Percentiles rank a stretch among this genome's conserved stretches.
These are phyloP conservation scores for Harpagoxenus sublaevis DNA, from an alignment of 2,888 invertebrate species.

Conservation along the genomic window DNA sequence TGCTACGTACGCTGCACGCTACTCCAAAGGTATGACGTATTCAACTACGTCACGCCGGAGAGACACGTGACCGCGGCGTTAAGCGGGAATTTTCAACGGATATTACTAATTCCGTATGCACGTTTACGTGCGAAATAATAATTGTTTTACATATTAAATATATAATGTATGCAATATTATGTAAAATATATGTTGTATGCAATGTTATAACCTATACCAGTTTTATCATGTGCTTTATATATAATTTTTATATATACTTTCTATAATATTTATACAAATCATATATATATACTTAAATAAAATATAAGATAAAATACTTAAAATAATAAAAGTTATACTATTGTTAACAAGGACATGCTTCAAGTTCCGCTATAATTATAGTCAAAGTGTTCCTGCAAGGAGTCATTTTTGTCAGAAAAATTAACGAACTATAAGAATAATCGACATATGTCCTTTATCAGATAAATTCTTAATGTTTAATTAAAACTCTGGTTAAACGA, in stretches of 20 bases:
- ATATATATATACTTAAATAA: background rate
- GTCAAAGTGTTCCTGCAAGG: background rate
- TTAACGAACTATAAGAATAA: background rate
- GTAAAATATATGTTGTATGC: too few relatives aligned
- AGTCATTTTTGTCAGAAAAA: background rate
- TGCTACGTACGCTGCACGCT: too few relatives aligned
- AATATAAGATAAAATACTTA: too few relatives aligned
- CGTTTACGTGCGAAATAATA: background rate
- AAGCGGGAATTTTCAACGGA: slow-evolving; percentile 13
- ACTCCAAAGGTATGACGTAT: too few relatives aligned
- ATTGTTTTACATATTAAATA: background rate
- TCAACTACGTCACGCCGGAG: background rate
- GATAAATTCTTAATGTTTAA: background rate
- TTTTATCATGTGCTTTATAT: too few relatives aligned
- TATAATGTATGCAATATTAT: too few relatives aligned
- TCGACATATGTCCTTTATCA: background rate
- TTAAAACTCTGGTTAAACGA: background rate
- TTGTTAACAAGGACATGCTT: background rate
- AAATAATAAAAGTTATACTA: background rate
- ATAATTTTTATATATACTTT: background rate
- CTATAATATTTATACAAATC: background rate
- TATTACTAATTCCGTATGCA: background rate
- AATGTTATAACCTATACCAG: too few relatives aligned
- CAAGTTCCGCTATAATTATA: background rate
- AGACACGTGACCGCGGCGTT: background rate